phyloP scores from a whole-genome alignment of 2,113 vertebrate genomes.

The Calidris pygmaea region DNA sequence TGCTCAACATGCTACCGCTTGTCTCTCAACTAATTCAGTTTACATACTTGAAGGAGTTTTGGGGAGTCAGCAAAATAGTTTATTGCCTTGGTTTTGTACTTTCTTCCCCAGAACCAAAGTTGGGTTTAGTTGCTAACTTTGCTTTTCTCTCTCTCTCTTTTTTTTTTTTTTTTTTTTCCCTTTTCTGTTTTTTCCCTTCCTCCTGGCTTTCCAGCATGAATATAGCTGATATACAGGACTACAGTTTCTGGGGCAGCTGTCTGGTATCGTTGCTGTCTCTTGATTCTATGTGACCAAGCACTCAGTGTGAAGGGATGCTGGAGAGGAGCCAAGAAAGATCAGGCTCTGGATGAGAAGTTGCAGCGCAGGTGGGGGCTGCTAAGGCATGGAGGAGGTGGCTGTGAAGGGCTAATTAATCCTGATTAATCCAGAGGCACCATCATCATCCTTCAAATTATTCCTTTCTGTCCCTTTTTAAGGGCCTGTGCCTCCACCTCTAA shows the following conservation, averaged over 20 bases:
- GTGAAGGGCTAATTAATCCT: not conserved
- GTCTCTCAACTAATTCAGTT: not conserved
- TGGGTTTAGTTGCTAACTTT: not conserved
- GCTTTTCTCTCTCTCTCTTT: rapidly evolving
- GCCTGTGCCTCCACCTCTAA: not conserved
- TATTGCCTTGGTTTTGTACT: not conserved
- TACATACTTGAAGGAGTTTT: not conserved
- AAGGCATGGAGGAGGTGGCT: not conserved
- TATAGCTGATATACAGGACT: not conserved
- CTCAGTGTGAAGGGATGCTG: not conserved
- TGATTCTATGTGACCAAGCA: not conserved
- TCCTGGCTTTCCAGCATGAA: not conserved
- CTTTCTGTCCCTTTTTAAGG: not conserved
- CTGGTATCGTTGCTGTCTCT: not conserved
- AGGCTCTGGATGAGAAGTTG: not conserved
- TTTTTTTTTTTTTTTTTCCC: no score
- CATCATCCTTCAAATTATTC: not conserved
- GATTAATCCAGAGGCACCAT: not conserved
- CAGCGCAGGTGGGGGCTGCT: not conserved
- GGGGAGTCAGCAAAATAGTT: not conserved
- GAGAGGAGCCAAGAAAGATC: not conserved
- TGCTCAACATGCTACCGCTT: not conserved
- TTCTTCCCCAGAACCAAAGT: not conserved
- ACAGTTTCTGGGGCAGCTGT: not conserved
- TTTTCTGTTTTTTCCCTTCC: rapidly evolving